Evolutionary conservation across 2,888 invertebrate genomes (phyloP).

Genomic region (Sesamia inferens): DNA sequence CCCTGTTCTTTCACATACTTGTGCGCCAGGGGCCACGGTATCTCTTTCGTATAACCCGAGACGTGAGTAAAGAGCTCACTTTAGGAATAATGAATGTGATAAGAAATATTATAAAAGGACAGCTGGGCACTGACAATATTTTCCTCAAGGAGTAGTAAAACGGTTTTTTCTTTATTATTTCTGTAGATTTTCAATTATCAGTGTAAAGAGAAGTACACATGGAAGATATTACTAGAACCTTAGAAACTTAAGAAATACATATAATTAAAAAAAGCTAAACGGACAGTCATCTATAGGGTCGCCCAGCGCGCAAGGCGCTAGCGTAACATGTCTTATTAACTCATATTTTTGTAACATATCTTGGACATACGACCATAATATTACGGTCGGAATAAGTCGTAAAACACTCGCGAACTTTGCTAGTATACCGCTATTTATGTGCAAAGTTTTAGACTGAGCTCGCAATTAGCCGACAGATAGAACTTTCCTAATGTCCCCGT

Average conservation of each 20-base stretch:
- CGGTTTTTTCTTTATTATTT: slow-evolving; percentile 15
- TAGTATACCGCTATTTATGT: slow-evolving; percentile 61
- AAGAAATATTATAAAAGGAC: slow-evolving; percentile 46
- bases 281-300: slow-evolving; percentile 19
- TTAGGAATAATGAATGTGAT: slow-evolving; percentile 50
- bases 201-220: not conserved
- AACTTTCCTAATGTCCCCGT: slow-evolving; percentile 58
- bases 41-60: too few relatives aligned
- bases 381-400: slow-evolving; percentile 42
- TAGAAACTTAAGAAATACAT: slow-evolving; percentile 1
- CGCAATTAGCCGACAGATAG: slow-evolving; percentile 57
- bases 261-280: slow-evolving; percentile 27
- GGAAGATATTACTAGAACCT: not conserved
- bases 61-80: slow-evolving; percentile 12
- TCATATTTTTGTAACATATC: too few relatives aligned
- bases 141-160: slow-evolving; percentile 10
- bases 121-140: slow-evolving; percentile 32
- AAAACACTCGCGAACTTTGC: slow-evolving; percentile 57
- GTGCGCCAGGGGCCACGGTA: too few relatives aligned
- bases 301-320: not conserved
- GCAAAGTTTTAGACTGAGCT: slow-evolving; percentile 52
- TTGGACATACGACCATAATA: slow-evolving; percentile 31
- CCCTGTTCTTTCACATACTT: too few relatives aligned
- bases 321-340: slow-evolving; percentile 9
- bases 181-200: not conserved